A percentile compares a stretch with the other conserved stretches of the same genome.
Evolutionary conservation across 2,113 vertebrate genomes (phyloP).

Genomic region (Corvus hawaiiensis): DNA sequence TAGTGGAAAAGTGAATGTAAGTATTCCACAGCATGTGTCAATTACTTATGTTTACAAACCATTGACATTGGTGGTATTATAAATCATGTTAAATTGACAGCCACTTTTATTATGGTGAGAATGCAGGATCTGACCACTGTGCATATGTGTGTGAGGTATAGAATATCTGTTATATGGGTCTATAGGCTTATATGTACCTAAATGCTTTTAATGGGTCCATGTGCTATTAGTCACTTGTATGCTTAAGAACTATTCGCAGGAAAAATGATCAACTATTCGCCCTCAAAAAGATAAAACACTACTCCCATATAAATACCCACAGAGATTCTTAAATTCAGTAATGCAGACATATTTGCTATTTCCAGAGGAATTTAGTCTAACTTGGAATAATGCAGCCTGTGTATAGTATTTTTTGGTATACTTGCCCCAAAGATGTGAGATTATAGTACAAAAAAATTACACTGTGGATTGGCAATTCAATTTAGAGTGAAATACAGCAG

Average conservation of each 20-base stretch:
- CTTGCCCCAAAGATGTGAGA: neutral
- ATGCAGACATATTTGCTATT: neutral
- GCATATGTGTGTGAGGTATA: neutral
- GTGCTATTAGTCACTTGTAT: neutral
- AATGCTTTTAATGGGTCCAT: neutral
- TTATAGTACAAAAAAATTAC: constrained; percentile 25
- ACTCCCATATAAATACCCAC: neutral
- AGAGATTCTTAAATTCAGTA: neutral
- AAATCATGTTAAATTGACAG: neutral
- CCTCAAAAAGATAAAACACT: neutral
- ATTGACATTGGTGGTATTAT: neutral
- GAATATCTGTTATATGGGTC: neutral
- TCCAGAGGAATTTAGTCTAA: neutral
- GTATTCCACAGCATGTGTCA: neutral
- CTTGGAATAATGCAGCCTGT: neutral
- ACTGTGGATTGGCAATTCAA: constrained; percentile 41
- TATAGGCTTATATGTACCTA: neutral
- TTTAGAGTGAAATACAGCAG: constrained; percentile 45
- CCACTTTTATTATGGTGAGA: neutral
- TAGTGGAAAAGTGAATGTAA: constrained; percentile 54
- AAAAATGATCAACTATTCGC: neutral
- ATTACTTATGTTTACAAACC: neutral
- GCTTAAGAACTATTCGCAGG: neutral
- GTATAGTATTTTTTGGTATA: neutral
- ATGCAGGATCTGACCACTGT: neutral